Base-by-base conservation (phyloP, 2,797 vertebrate genomes). In the Notolepis coatsorum region DNA sequence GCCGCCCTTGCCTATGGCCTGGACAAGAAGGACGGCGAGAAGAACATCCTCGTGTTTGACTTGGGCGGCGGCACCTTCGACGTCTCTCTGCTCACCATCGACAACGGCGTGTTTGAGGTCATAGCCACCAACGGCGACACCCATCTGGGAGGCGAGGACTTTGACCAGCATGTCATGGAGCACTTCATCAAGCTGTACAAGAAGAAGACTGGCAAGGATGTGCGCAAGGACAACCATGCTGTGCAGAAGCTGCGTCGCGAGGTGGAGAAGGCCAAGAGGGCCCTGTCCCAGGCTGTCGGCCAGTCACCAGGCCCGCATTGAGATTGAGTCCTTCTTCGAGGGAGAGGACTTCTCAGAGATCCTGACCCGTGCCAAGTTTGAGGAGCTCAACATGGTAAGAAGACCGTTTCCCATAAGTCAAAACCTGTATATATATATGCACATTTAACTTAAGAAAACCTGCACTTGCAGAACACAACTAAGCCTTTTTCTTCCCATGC, bases 101-200 rank as follows among this genome's bases (percentile, higher is more conserved):
- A 99, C 79, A 96, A 99, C 0, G 96, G 96, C 3, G 94, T 97
- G 61, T 98, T 98, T 4, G 93, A 98, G 88, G 97, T 99, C 1
- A 94, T 98, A 77, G 97, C 97, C 58, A 99, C 96, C 49, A 99
- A 96, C 2, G 97, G 97, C 3, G 97, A 99, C 82, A 98, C 97
- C 61, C 97, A 99, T 38, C 82, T 99, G 70, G 97, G 97, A 28
- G 97, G 97, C 0, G 97, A 99, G 78, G 96, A 99, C 82, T 99
- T 98, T 9, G 97, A 99, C 82, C 97, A 99, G 61, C 95, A 96
- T 0, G 93, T 98, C 73, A 99, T 99, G 97, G 97, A 99, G 71
- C 96, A 99, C 77, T 98, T 99, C 81, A 97, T 99, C 71, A 95
- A 99, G 62, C 93, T 99, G 43, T 98, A 99, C 92, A 98, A 98